Conservation (phyloP, 2,797 vertebrate species). For the Uromys caudimaculatus region DNA sequence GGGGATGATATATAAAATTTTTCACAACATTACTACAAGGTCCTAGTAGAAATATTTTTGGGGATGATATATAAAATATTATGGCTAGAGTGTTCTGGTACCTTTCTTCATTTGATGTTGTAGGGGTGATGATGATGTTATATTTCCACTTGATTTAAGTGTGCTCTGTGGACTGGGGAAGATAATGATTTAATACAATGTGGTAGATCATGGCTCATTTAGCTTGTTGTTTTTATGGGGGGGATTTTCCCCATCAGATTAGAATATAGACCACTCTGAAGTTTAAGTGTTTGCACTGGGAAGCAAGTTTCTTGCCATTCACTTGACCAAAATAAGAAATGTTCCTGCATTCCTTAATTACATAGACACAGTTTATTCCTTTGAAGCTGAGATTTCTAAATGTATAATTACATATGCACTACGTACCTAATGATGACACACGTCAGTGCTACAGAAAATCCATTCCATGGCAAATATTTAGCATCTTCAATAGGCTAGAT, state of each 20-base stretch:
- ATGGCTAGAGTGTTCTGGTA: not conserved
- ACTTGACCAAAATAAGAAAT: slow-evolving; percentile 61
- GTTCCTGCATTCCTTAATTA: slow-evolving; percentile 53
- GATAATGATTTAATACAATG: not conserved
- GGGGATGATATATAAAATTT: slow-evolving; percentile 1
- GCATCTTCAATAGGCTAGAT: not conserved
- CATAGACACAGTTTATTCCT: slow-evolving; percentile 42
- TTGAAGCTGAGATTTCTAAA: slow-evolving; percentile 25
- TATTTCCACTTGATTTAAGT: not conserved
- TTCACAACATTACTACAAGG: not conserved
- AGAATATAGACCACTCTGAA: slow-evolving; percentile 58
- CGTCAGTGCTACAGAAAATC: not conserved
- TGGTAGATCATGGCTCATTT: not conserved
- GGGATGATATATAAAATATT: not conserved
- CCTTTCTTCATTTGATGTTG: not conserved
- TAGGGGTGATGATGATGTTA: not conserved
- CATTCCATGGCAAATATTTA: not conserved
- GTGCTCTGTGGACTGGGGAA: not conserved
- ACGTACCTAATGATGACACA: not conserved
- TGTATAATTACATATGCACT: not conserved
- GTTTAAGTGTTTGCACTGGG: slow-evolving; percentile 51
- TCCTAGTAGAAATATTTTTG: slow-evolving; percentile 10
- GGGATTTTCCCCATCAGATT: slow-evolving; percentile 12
- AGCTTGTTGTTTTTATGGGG: slow-evolving; percentile 27
- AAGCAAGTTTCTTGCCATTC: slow-evolving; percentile 54